Conservation (phyloP, 2,113 vertebrate species). For the Microtus pennsylvanicus region DNA sequence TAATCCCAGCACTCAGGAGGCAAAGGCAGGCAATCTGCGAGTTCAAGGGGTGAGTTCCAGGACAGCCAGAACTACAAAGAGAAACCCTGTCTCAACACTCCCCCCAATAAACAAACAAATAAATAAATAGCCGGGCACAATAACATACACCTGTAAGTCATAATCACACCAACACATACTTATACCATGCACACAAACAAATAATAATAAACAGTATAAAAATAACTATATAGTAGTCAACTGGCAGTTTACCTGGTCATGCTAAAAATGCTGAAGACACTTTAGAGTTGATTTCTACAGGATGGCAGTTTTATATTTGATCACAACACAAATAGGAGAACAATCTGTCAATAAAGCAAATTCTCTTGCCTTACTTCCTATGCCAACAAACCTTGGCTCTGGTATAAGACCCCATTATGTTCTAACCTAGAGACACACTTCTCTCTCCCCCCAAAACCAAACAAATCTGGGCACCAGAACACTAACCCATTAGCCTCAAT, state of each 20-base stretch:
- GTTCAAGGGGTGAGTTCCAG: too few species aligned
- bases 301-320: not conserved
- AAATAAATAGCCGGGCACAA: too few species aligned
- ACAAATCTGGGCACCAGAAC: not conserved
- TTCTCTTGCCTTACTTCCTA: not conserved
- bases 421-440: not conserved
- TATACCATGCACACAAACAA: not conserved
- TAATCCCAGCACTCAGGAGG: too few species aligned
- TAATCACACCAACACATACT: not conserved
- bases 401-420: not conserved
- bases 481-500: not conserved
- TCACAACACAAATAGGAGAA: not conserved
- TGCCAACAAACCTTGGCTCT: not conserved
- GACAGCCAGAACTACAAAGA: too few species aligned
- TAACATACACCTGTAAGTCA: not conserved
- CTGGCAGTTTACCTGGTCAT: not conserved
- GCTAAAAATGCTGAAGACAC: not conserved
- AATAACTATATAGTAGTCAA: not conserved
- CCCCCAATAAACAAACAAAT: too few species aligned
- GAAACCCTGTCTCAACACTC: too few species aligned
- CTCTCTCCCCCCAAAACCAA: not conserved
- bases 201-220: not conserved
- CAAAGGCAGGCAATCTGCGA: too few species aligned
- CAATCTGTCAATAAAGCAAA: not conserved
- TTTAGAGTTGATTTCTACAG: not conserved